phyloP scores from a whole-genome alignment of 2,888 invertebrate species.

The Sinhomidia bicolor region DNA sequence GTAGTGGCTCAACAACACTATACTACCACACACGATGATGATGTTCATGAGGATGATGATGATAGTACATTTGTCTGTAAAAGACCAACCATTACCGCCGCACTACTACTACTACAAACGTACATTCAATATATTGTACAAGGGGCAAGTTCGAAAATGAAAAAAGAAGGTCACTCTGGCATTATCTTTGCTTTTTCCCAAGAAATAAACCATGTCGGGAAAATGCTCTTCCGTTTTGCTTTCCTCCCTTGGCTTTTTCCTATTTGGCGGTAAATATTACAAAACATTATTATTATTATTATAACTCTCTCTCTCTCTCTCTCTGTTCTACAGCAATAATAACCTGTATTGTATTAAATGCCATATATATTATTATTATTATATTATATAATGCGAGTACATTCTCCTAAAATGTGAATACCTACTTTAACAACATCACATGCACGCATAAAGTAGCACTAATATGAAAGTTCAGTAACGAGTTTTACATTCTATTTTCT shows the following conservation, averaged over 20 bases:
- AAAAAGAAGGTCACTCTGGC: slow-evolving; percentile 62
- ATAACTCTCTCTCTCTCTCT: no score
- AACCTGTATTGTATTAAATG: not conserved
- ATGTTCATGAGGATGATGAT: no score
- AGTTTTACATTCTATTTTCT: no score
- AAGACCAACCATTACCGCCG: no score
- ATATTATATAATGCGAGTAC: no score
- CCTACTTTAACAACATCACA: no score
- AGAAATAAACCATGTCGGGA: slow-evolving; percentile 49
- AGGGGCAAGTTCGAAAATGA: slow-evolving; percentile 2
- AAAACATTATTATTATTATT: not conserved
- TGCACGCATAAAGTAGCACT: no score
- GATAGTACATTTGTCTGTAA: no score
- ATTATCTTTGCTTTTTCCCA: slow-evolving; percentile 58
- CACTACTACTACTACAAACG: not conserved
- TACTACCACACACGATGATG: no score
- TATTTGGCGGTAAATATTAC: not conserved
- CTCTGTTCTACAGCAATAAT: not conserved
- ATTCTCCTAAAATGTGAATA: no score
- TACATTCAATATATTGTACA: slow-evolving; percentile 4
- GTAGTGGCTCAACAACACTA: not conserved
- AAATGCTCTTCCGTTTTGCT: slow-evolving; percentile 2
- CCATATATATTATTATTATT: no score
- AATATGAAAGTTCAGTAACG: no score
- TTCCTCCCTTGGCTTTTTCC: slow-evolving; percentile 10